Percentiles rank a stretch among this genome's conserved stretches.
These are phyloP conservation scores for Eristalinus aeneus DNA, from an alignment of 2,888 invertebrate species.

Conservation along the genomic window DNA sequence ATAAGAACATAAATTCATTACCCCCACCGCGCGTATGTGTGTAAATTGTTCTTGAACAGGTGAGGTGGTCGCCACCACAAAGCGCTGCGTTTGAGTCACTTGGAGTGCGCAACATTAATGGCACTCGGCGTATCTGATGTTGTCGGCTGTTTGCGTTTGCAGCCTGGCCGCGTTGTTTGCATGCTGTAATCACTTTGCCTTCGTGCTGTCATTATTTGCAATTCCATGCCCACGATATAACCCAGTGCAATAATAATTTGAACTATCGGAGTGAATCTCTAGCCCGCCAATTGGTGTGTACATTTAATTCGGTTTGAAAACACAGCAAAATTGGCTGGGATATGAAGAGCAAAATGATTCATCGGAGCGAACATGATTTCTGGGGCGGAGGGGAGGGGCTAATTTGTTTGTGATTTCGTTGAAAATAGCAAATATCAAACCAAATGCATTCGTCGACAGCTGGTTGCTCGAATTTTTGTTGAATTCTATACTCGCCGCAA, in stretches of 20 bases:
- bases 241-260: neutral
- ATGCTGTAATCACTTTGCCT: neutral
- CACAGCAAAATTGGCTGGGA: neutral
- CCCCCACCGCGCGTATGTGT: neutral
- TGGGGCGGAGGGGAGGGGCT: too few species aligned
- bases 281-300: neutral
- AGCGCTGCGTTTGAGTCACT: neutral
- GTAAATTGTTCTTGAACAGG: neutral
- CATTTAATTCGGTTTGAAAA: neutral
- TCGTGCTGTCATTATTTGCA: neutral
- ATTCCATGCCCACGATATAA: neutral
- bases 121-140: neutral
- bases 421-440: too few species aligned
- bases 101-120: neutral
- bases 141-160: neutral
- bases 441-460: too few species aligned
- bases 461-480: too few species aligned
- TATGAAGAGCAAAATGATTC: neutral
- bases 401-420: neutral
- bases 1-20: neutral
- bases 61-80: neutral
- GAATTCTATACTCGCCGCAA: too few species aligned
- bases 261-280: neutral
- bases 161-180: neutral
- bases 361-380: neutral